A percentile compares a stretch with the other conserved stretches of the same genome.
These are phyloP conservation scores for Cossypha heuglini DNA, from an alignment of 2,797 vertebrate genomes.

Conservation along the genomic window DNA sequence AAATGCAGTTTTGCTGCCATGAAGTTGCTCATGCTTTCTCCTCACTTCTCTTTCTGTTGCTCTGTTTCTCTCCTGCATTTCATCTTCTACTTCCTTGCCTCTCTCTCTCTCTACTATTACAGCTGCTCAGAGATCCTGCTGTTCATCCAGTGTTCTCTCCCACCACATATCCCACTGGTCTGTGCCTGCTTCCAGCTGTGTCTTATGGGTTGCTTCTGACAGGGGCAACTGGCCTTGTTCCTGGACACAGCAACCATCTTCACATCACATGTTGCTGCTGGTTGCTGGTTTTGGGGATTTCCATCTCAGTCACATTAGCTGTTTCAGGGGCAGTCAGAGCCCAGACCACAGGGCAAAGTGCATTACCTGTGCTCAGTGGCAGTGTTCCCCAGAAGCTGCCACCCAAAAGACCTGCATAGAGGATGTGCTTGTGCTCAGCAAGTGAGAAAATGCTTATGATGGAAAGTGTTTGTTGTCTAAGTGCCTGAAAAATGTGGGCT, in stretches of 20 bases:
- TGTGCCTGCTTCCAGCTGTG: neutral
- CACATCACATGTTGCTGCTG: rapidly evolving
- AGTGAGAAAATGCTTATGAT: neutral
- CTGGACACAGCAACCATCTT: neutral
- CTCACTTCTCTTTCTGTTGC: neutral
- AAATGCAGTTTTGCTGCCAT: neutral
- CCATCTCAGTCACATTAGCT: neutral
- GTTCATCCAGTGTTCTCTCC: neutral
- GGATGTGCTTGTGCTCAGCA: neutral
- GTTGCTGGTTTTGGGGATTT: neutral
- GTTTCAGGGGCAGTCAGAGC: neutral
- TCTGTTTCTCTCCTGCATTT: neutral
- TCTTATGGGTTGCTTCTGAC: neutral
- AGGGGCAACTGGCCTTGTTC: neutral
- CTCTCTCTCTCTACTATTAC: neutral
- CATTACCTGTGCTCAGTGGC: neutral
- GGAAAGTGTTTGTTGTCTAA: neutral
- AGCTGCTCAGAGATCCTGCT: neutral
- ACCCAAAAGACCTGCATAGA: neutral
- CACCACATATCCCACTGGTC: neutral
- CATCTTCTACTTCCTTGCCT: neutral
- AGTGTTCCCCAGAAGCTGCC: neutral
- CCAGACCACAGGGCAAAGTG: neutral
- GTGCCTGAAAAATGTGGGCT: neutral
- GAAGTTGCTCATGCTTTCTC: neutral